phyloP scores from a whole-genome alignment of 2,113 vertebrate genomes.

The Salvelinus alpinus region DNA sequence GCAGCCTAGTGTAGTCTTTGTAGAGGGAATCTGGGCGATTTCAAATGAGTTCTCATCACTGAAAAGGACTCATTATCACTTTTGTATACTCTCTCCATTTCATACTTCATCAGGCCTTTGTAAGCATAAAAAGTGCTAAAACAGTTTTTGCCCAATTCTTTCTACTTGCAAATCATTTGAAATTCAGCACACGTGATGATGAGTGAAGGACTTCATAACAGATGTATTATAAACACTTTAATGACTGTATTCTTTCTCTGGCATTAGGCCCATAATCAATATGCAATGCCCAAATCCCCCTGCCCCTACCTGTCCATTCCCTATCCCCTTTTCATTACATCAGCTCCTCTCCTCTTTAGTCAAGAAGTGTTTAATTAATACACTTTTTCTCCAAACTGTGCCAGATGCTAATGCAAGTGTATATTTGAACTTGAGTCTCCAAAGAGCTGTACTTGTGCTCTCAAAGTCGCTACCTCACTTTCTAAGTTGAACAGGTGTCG shows the following conservation, averaged over 20 bases:
- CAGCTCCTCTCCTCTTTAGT: neutral
- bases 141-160: slow-evolving; percentile 49
- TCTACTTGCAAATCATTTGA: slow-evolving; percentile 54
- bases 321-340: neutral
- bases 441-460: neutral
- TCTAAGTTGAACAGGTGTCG: neutral
- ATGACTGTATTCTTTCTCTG: neutral
- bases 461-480: neutral
- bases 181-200: slow-evolving; percentile 11
- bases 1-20: slow-evolving; percentile 63
- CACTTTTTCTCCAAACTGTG: neutral
- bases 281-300: neutral
- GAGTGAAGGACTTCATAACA: neutral
- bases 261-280: neutral
- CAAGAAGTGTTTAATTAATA: neutral
- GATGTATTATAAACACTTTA: neutral
- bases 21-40: slow-evolving; percentile 65
- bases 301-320: neutral
- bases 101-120: slow-evolving; percentile 64
- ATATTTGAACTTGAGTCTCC: neutral
- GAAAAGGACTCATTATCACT: slow-evolving; percentile 68
- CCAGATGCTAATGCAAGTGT: neutral
- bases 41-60: slow-evolving; percentile 68
- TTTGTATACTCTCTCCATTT: slow-evolving; percentile 61
- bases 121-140: slow-evolving; percentile 70